Conservation (phyloP, 2,888 invertebrate species). For the Noctuana brunneofusca region DNA sequence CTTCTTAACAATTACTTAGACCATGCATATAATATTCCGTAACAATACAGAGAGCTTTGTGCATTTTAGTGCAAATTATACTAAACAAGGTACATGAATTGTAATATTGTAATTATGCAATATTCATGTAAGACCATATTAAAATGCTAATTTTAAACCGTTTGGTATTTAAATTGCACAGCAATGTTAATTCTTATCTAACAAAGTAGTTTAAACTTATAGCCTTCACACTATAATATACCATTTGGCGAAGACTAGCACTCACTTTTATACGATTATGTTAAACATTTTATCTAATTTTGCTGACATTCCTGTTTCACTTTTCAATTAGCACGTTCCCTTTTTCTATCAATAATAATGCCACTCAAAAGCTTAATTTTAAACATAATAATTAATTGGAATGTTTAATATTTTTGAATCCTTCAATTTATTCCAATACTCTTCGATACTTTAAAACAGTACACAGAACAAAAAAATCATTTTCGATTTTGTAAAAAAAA, state of each 20-base stretch:
- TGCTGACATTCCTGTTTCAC: neutral
- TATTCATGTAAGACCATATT: neutral
- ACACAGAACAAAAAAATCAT: neutral
- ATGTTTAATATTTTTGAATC: neutral
- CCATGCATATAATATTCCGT: constrained; percentile 15
- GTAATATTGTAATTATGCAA: neutral
- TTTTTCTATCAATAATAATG: neutral
- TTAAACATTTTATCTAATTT: neutral
- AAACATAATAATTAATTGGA: neutral
- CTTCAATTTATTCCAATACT: no score
- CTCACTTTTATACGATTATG: neutral
- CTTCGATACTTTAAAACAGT: neutral
- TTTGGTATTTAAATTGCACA: constrained; percentile 48
- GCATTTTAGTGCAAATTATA: constrained; percentile 25
- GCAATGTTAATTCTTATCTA: constrained; percentile 21
- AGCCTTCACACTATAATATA: constrained; percentile 52
- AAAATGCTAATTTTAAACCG: constrained; percentile 21
- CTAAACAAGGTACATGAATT: constrained; percentile 18
- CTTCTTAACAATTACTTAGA: constrained; percentile 33
- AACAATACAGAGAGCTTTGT: constrained; percentile 47
- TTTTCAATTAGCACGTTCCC: neutral
- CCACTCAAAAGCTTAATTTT: neutral
- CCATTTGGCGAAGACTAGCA: constrained; percentile 56
- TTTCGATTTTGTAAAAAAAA: no score
- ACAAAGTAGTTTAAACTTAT: constrained; percentile 30